Percentiles rank a stretch among this genome's conserved stretches.
phyloP scores from a whole-genome alignment of 2,888 invertebrate genomes.

The Cephus nigrinus region DNA sequence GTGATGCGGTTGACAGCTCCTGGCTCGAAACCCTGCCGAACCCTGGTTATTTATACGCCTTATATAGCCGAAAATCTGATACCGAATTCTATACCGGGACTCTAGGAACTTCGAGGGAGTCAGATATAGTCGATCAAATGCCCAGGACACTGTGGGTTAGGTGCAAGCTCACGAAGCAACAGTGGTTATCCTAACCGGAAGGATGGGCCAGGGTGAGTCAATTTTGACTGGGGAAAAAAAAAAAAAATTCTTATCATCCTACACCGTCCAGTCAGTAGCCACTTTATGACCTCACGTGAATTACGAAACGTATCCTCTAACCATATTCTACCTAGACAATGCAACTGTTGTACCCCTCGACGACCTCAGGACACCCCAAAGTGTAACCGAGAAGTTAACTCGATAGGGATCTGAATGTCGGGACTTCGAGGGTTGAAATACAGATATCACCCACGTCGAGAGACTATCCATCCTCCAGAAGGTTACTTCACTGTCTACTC shows the following conservation, averaged over 20 bases:
- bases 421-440: conserved; percentile 45
- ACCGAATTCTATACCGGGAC: not conserved
- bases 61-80: conserved; percentile 6
- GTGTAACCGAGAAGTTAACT: conserved; percentile 52
- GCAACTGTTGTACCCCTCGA: not conserved
- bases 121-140: not conserved
- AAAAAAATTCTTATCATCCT: not conserved
- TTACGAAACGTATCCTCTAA: not conserved
- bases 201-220: not conserved
- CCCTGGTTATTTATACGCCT: conserved; percentile 12
- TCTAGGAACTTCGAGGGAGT: not conserved
- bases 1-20: conserved; percentile 34
- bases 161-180: not conserved
- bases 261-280: not conserved
- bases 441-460: conserved; percentile 58
- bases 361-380: conserved; percentile 2
- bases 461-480: conserved; percentile 37
- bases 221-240: not conserved
- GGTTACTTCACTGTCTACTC: conserved; percentile 24
- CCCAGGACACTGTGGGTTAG: too few species aligned
- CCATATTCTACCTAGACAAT: not conserved
- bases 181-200: conserved; percentile 11
- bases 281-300: not conserved
- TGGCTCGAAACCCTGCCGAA: conserved; percentile 20
- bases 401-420: conserved; percentile 51